Conservation (phyloP, 2,797 vertebrate genomes). For the Xyrichtys novacula region DNA sequence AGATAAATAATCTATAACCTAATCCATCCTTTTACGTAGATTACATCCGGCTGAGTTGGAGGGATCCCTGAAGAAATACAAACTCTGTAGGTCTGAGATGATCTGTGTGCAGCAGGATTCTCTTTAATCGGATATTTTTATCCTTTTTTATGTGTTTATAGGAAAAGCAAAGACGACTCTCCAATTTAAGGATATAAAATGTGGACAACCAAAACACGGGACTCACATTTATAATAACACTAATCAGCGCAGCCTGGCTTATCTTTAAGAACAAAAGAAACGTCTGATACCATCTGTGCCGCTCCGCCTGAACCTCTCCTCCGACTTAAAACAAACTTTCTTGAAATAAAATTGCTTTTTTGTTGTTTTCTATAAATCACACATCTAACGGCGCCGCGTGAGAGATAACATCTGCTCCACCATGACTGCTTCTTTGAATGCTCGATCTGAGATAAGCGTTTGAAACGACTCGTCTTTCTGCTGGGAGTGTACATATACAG, state of each 20-base stretch:
- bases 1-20: constrained; percentile 71
- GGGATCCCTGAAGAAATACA: constrained; percentile 42
- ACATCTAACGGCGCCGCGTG: not conserved
- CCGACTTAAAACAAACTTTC: constrained; percentile 4
- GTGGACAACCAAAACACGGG: too few species aligned
- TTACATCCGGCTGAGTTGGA: constrained; percentile 41
- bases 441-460: constrained; percentile 12
- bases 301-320: not conserved
- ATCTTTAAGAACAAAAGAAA: constrained; percentile 17
- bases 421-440: not conserved
- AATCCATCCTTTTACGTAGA: constrained; percentile 60
- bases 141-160: too few species aligned
- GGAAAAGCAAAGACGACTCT: too few species aligned
- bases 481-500: not conserved
- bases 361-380: not conserved
- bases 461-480: not conserved
- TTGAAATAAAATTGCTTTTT: constrained; percentile 4
- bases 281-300: constrained; percentile 11
- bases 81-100: not conserved
- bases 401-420: constrained; percentile 22
- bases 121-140: too few species aligned
- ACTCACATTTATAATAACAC: too few species aligned
- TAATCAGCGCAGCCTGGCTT: not conserved
- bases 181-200: too few species aligned
- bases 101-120: constrained; percentile 16